A percentile compares a stretch with the other conserved stretches of the same genome.
Conservation (phyloP, 2,888 invertebrate species). For the Liodrosophila aerea region DNA sequence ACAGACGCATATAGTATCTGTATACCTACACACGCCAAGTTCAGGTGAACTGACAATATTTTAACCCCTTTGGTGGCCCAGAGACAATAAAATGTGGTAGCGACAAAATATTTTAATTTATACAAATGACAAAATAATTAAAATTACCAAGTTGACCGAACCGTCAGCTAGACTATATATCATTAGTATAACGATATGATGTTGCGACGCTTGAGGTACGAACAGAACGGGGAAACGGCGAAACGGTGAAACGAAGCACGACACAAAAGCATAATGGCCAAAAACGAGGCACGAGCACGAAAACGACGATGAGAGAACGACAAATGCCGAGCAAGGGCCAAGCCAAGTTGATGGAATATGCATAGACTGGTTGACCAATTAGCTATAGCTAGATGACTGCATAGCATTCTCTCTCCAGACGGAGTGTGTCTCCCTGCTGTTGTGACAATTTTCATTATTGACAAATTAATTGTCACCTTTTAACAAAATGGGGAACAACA, state of each 20-base stretch:
- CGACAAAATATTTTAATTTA: slow-evolving; percentile 68
- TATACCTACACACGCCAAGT: neutral
- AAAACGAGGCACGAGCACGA: slow-evolving; percentile 53
- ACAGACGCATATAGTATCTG: slow-evolving; percentile 6
- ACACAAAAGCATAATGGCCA: slow-evolving; percentile 37
- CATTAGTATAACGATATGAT: slow-evolving; percentile 51
- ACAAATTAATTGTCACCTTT: slow-evolving; percentile 82
- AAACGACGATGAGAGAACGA: neutral
- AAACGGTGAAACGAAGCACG: too few species aligned
- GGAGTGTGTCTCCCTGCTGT: slow-evolving; percentile 2
- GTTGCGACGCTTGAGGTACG: slow-evolving; percentile 20
- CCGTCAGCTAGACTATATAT: slow-evolving; percentile 66
- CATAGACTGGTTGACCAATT: slow-evolving; percentile 4
- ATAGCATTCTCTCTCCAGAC: neutral
- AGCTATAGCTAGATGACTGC: slow-evolving; percentile 1
- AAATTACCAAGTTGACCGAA: slow-evolving; percentile 52
- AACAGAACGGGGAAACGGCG: slow-evolving; percentile 9
- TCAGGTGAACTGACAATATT: neutral
- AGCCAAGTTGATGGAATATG: neutral
- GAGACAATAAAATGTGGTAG: slow-evolving; percentile 21
- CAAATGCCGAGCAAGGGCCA: too few species aligned
- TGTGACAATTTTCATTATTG: slow-evolving; percentile 74
- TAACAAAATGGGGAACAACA: slow-evolving; percentile 71
- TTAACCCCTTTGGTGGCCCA: slow-evolving; percentile 50
- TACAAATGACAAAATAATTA: slow-evolving; percentile 79